Evolutionary conservation across 2,888 invertebrate genomes (phyloP), one percentile per base, ranked within the genome.

Genomic region (Cybosia mesomella): DNA sequence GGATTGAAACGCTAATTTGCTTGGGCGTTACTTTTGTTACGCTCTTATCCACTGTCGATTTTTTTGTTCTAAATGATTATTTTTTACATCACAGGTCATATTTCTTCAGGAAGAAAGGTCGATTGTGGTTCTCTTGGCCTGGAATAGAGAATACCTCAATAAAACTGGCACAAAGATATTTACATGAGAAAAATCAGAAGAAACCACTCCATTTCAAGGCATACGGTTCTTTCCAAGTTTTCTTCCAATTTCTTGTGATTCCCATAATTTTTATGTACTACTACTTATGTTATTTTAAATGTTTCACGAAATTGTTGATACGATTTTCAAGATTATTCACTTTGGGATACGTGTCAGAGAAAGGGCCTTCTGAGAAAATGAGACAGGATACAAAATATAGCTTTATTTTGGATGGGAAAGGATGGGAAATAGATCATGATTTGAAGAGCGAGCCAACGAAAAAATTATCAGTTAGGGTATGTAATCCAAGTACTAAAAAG

Each of bases 111-210:
- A 74, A 84, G 65, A 72, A 84, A 2, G 83, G 86, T 2, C 78
- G 69, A 58, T 66, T 81, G 8, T 91, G 91, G 91, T 89, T 84
- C 61, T 86, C 87, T 0, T 89, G 87, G 61, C 89, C 90, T 0
- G 90, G 91, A 3, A 83, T 87, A 2, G 91, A 91, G 9, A 73
- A 75, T 5, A 81, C 83, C 13, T 72, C 85, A 0, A 77, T 85
- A 0, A 83, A 85, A 3, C 87, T 89, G 82, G 84, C 89, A 0
- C 88, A 91, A 70, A 80, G 84, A 77, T 86, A 89, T 71, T 74
- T 87, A 21, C 58, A 77, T 28, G 77, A 85, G n/a, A 83, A 83
- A 69, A 77, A 67, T 18, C 77, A 80, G 5, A 87, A 85, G 65
- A 85, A 82, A 61, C 84, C 86, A 0, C 75, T 83, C 2, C 80